Evolutionary conservation across 1,140 invertebrate species (phyloP), one percentile per base, ranked within the genome.

Genomic region (Macrobrachium nipponense): DNA sequence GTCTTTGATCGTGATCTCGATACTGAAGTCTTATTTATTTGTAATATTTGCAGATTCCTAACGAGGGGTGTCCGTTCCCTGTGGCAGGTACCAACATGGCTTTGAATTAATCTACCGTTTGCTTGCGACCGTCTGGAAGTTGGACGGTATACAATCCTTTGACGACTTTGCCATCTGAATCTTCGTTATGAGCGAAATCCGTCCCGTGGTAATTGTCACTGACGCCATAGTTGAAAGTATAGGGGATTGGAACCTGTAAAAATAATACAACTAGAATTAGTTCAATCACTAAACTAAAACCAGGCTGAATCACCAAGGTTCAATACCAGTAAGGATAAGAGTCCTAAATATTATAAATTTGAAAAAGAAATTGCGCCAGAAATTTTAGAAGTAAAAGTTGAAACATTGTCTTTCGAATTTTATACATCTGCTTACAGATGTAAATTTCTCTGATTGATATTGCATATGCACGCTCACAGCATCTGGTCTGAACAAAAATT

Each of bases 51-150:
- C 27, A 36, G 1, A 36, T 36, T 36, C 4, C 4, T 36, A 36
- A 36, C 27, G 1, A 36, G 4, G 4, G 27, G 1, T 36, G 27
- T 36, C 27, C 4, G 27, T 36, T 36, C 27, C 27, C 27, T 72
- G 4, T 15, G 27, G 27, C 4, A 36, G 36, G 68, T 72, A 72
- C 68, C 27, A 36, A 36, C 36, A 8, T 15, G 68, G 68, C 68
- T 72, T 72, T 4, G 3, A 72, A 36, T 7, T 73, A 36, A 73
- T 62, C 27, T 62, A 90, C 90, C 81, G 88, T 89, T 73, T 90
- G 90, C 43, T 82, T 87, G 43, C 90, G 89, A 18, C 90, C 90
- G 72, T 90, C 90, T 17, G 90, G 90, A 61, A 90, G 89, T 43
- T 81, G 78, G 36, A 90, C 89, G 5, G 64, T 80, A 88, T 90